These are phyloP conservation scores for Leptodactylus fuscus DNA, from an alignment of 2,113 vertebrate species.

Conservation along the genomic window DNA sequence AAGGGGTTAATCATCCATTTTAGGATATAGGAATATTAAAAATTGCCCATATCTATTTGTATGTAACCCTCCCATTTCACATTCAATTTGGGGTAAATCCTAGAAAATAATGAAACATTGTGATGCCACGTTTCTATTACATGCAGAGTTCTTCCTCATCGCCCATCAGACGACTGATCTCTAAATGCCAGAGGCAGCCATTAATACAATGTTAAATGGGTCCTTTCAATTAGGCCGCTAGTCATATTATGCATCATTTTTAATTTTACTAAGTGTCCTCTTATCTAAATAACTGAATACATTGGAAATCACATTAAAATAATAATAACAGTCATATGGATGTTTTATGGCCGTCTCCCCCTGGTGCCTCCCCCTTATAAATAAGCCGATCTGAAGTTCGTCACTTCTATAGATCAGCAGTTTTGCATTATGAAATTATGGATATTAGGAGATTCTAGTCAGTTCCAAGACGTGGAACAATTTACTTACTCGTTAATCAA, in stretches of 20 bases:
- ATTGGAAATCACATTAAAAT: slow-evolving; percentile 37
- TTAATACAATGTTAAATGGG: slow-evolving; percentile 12
- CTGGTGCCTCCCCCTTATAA: slow-evolving; percentile 52
- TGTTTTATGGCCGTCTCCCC: slow-evolving; percentile 21
- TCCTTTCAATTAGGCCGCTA: slow-evolving; percentile 67
- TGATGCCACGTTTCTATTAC: background rate
- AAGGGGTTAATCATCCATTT: too few relatives aligned
- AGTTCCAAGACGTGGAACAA: background rate
- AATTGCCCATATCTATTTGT: too few relatives aligned
- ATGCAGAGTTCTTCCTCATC: too few relatives aligned
- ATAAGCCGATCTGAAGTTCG: slow-evolving; percentile 42
- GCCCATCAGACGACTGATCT: background rate
- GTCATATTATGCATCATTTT: slow-evolving; percentile 66
- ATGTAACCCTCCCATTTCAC: too few relatives aligned
- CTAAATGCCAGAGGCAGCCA: background rate
- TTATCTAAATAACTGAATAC: slow-evolving; percentile 64
- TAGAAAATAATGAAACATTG: too few relatives aligned
- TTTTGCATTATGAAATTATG: slow-evolving; percentile 24
- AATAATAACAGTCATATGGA: slow-evolving; percentile 38
- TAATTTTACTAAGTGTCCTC: slow-evolving; percentile 73
- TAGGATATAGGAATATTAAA: too few relatives aligned
- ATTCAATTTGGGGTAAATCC: too few relatives aligned
- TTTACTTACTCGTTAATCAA: background rate
- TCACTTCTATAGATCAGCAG: slow-evolving; percentile 49
- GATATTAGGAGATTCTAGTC: background rate